Evolutionary conservation across 2,888 invertebrate species (phyloP), one percentile per base, ranked within the genome.

Genomic region (Dione vanillae): DNA sequence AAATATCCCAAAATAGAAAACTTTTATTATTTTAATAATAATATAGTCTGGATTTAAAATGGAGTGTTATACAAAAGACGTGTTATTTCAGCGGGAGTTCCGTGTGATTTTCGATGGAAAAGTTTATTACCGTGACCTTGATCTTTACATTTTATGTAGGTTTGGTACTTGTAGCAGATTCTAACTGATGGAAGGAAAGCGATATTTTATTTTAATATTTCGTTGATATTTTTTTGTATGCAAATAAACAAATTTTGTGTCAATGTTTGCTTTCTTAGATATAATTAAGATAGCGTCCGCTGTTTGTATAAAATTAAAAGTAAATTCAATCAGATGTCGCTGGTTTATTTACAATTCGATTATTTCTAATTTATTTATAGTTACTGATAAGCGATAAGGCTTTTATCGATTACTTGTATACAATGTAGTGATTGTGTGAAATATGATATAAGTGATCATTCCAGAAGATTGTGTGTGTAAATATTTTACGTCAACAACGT

Each of bases 31-130:
- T 35, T 35, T 35, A n/a, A n/a, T 37, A 62, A 27, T 47, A 35
- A 47, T 47, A 49, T 61, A n/a, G 11, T 27, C 3, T 61, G 35
- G 7, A 61, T 35, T 61, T n/a, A 61, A 11, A 59, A 56, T 16
- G 35, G 41, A 65, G 35, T 56, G 45, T 45, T 59, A 49, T 51
- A 52, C 47, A 6, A 12, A 61, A 19, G 43, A 52, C 35, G 35
- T 51, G 35, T 52, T 52, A 52, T 51, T 67, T 51, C 51, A 47
- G 41, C 67, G 61, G 67, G 67, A 67, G 51, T 51, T 59, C 49
- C 43, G 16, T 27, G 20, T 51, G 61, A n/a, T 43, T 45, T 41
- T 51, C 51, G 41, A 20, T 27, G 56, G 40, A 67, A 67, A 61
- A 59, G 10, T 41, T 61, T 61, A 61, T 61, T 51, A 35, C 19